Evolutionary conservation across 2,113 vertebrate genomes (phyloP).

Genomic region (Irena cyanogastra): DNA sequence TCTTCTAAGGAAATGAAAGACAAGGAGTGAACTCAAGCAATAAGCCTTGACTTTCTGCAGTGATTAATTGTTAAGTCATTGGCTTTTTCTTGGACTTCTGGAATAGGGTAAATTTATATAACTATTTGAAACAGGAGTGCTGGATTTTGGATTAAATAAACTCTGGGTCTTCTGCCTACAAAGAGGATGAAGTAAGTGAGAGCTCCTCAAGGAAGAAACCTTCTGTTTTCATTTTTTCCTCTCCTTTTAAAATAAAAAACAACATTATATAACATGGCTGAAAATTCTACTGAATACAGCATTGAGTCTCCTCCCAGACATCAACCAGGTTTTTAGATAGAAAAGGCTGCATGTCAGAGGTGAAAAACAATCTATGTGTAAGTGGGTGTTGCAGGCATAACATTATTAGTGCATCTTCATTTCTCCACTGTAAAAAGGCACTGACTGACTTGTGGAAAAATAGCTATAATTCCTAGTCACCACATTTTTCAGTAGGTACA

Average conservation of each 20-base stretch:
- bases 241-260: not conserved
- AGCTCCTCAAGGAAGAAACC: not conserved
- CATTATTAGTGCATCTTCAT: not conserved
- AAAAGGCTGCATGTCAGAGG: not conserved
- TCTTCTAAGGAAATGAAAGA: not conserved
- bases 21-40: not conserved
- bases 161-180: not conserved
- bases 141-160: not conserved
- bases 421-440: not conserved
- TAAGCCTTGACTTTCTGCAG: not conserved
- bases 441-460: not conserved
- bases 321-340: not conserved
- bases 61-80: not conserved
- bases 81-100: not conserved
- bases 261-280: not conserved
- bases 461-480: not conserved
- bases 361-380: not conserved
- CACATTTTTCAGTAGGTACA: not conserved
- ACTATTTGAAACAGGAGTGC: not conserved
- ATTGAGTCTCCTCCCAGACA: not conserved
- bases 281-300: not conserved
- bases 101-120: not conserved
- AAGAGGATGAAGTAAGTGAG: not conserved
- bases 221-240: not conserved
- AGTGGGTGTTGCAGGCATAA: not conserved